Evolutionary conservation across 2,888 invertebrate genomes (phyloP), one percentile per base, ranked within the genome.

Genomic region (Pilophorus perplexus): DNA sequence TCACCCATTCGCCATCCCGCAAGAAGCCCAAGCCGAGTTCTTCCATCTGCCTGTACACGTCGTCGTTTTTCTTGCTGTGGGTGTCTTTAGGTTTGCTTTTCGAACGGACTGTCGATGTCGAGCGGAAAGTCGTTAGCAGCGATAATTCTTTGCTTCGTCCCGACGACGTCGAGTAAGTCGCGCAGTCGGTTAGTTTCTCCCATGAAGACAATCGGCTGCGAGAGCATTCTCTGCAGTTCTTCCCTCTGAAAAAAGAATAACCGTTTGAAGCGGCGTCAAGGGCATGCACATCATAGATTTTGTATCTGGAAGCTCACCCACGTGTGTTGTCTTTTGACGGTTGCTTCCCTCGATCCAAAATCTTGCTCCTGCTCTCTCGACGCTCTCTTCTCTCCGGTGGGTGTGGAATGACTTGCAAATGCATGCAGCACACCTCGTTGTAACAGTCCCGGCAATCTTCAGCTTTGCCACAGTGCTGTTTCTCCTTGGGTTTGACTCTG

Each of bases 1-100:
- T 59, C 28, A 65, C 65, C 65, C 65, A 65, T 20, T 54, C 65
- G 1, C 65, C 65, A 55, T 65, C 33, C 3, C 42, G 25, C 1
- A 65, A 16, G 27, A 54, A 65, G 3, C 65, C 65, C 12, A 65
- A 23, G 4, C 65, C 65, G 20, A 65, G 65, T 16, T 65, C 65
- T 27, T 65, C 65, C 55, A 65, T 52, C 22, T 65, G 65, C 14
- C 55, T 55, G 65, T 65, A 65, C 16, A 54, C 18, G 20, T 65
- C 55, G 1, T 40, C 33, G 55, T 65, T 42, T 23, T 55, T 65
- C 16, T 16, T 20, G 16, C 46, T 25, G 23, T 22, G n/a, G 42
- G 1, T 12, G 4, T 16, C 4, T 10, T 16, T 55, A n/a, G n/a
- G 10, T 33, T 38, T 20, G 2, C 20, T 3, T 12, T 52, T 18